Evolutionary conservation across 37 sponge, comb jelly and placozoan species (phyloP), one percentile per base, ranked within the genome.

Genomic region (Petrosia ficiformis): DNA sequence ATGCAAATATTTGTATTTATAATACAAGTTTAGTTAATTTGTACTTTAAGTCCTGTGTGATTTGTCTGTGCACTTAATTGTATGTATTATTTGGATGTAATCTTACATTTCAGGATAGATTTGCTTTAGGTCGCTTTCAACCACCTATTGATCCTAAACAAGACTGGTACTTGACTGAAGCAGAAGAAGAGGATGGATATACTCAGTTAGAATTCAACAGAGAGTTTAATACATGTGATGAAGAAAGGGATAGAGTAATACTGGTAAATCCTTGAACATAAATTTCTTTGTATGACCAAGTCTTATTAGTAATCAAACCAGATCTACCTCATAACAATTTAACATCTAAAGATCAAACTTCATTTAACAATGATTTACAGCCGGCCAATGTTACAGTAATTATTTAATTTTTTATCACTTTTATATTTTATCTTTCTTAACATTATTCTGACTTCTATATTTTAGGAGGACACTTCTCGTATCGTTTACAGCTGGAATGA

Each of bases 141-240:
- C 87, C 87, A 29, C 74, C 82, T 42, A 34, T 70, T 36, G 87
- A 87, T 57, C 33, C 39, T 3, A 69, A 54, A 57, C 77, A 80
- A 25, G 77, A 87, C 37, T 81, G 81, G 83, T 65, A 58, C 31
- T 71, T 88, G 19, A 38, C 54, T 2, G 30, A 44, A 26, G 82
- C 79, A n/a, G 66, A 73, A 24, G 89, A 82, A 54, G 79, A 82
- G 14, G 52, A 74, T 78, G 89, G 89, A 22, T 88, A 60, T 77
- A 88, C 89, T 24, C 67, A 66, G 8, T 60, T 88, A 68, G 75
- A 88, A 83, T 88, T 88, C 58, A 44, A 44, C 36, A 59, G 89
- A 33, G 71, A 73, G 41, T 42, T 72, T 11, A 74, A 60, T 28
- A 82, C 83, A 6, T 82, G 89, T 61, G 89, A 88, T 68, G 42